Conservation (phyloP, 2,888 invertebrate genomes). For the Tubulanus polymorphus region DNA sequence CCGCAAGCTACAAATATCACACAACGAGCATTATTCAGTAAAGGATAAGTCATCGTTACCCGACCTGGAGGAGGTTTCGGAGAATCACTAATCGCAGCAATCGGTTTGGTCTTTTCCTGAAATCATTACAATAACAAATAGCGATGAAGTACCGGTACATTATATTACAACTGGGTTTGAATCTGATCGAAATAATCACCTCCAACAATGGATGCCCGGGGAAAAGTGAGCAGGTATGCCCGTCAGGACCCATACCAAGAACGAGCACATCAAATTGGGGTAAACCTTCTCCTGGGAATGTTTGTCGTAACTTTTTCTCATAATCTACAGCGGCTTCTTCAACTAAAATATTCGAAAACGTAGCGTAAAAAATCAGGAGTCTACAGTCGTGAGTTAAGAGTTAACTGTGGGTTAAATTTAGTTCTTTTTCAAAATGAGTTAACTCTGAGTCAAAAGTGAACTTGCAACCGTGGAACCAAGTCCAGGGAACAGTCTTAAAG, state of each 20-base stretch:
- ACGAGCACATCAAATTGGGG: constrained; percentile 83
- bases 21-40: constrained; percentile 78
- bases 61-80: constrained; percentile 92
- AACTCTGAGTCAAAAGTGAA: no score
- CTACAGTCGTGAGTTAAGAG: no score
- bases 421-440: no score
- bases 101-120: constrained; percentile 58
- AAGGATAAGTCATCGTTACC: constrained; percentile 85
- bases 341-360: constrained; percentile 56
- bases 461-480: no score
- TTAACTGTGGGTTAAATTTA: no score
- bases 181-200: constrained; percentile 27
- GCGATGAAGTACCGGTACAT: background rate
- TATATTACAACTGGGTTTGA: background rate
- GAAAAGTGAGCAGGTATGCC: constrained; percentile 96
- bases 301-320: constrained; percentile 62
- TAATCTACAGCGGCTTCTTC: constrained; percentile 74
- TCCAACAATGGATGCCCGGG: constrained; percentile 63
- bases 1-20: constrained; percentile 85
- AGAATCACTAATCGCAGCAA: constrained; percentile 83
- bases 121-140: constrained; percentile 11
- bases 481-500: no score
- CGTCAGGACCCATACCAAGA: constrained; percentile 96
- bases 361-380: constrained; percentile 18
- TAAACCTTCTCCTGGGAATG: constrained; percentile 60